These are phyloP conservation scores for Acanthiza pusilla DNA, from an alignment of 2,797 vertebrate species.

Conservation along the genomic window DNA sequence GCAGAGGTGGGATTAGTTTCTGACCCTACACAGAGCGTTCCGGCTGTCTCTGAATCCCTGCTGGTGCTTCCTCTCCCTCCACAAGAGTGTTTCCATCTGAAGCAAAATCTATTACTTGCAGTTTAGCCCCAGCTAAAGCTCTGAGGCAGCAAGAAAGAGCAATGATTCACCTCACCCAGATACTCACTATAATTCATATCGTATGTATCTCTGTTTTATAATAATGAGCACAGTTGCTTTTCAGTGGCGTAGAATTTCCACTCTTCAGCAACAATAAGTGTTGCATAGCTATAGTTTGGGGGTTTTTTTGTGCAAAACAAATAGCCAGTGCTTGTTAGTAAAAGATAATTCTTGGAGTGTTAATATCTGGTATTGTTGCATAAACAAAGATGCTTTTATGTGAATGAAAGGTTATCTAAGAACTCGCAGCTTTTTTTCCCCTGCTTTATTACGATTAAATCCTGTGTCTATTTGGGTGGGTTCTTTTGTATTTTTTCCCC, in stretches of 20 bases:
- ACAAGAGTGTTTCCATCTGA: background rate
- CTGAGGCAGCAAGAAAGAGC: background rate
- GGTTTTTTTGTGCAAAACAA: background rate
- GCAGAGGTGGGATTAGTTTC: background rate
- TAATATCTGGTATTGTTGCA: background rate
- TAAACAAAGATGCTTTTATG: background rate
- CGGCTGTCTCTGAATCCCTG: background rate
- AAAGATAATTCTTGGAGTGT: background rate
- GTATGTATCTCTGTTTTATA: background rate
- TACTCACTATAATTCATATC: background rate
- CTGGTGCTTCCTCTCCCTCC: background rate
- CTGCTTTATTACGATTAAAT: background rate
- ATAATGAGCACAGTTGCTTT: background rate
- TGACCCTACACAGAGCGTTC: background rate
- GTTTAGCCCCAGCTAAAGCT: background rate
- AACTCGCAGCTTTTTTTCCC: background rate
- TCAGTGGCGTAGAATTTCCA: background rate
- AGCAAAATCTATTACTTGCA: background rate
- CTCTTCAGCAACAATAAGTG: background rate
- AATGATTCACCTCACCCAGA: background rate
- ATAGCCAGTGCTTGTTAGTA: background rate
- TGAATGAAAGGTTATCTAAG: background rate
- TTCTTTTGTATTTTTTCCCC: too few relatives aligned
- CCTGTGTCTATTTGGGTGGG: rapidly evolving
- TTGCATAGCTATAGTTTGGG: rapidly evolving